Conservation (phyloP, 2,797 vertebrate genomes). For the Furcifer pardalis region DNA sequence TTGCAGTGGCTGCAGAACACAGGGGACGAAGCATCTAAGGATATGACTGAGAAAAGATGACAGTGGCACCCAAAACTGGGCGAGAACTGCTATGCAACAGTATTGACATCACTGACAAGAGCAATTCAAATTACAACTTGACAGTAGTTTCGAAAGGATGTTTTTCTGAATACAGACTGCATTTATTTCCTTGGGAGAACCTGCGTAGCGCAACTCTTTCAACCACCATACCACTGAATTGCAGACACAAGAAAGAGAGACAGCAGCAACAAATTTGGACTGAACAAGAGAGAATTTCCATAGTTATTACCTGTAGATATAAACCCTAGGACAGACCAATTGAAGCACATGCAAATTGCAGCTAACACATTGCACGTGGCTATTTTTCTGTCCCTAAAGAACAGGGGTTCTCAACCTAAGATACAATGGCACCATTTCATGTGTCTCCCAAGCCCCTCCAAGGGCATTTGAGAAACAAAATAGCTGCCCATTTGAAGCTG, state of each 20-base stretch:
- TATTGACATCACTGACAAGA: background rate
- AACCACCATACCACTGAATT: background rate
- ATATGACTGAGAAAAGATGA: background rate
- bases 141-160: background rate
- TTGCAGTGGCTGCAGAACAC: slow-evolving; percentile 80
- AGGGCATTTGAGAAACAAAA: too few species aligned
- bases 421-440: too few species aligned
- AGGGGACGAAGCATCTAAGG: background rate
- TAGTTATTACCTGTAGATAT: too few species aligned
- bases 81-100: background rate
- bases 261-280: background rate
- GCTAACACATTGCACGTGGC: too few species aligned
- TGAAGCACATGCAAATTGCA: too few species aligned
- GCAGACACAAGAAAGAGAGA: background rate
- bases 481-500: too few species aligned
- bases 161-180: background rate
- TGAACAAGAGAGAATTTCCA: background rate
- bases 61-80: background rate
- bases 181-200: too few species aligned
- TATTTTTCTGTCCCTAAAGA: too few species aligned
- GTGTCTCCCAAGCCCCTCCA: too few species aligned
- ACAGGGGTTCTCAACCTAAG: too few species aligned
- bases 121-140: background rate
- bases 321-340: too few species aligned
- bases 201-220: background rate